Percentiles rank a stretch among this genome's conserved stretches.
Evolutionary conservation across 1,140 invertebrate genomes (phyloP).

Genomic region (Physella acuta): DNA sequence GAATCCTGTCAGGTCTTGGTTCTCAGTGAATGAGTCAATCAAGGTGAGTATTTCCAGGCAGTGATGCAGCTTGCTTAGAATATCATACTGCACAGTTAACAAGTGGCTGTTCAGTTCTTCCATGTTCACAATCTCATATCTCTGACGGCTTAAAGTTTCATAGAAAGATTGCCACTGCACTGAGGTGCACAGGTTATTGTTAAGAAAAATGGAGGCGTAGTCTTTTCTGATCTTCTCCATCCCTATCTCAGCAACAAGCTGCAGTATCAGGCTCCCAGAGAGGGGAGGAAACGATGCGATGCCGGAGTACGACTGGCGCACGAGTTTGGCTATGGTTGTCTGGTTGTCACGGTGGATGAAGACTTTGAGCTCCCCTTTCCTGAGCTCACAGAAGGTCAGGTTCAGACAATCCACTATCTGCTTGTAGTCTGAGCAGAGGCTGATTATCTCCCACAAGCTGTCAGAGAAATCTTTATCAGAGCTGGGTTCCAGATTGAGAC

Average conservation of each 20-base stretch:
- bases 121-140: constrained; percentile 3
- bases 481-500: background rate
- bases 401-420: constrained; percentile 4
- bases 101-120: background rate
- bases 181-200: constrained; percentile 11
- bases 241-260: constrained; percentile 8
- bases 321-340: constrained; percentile 16
- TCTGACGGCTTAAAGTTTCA: background rate
- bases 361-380: constrained; percentile 2
- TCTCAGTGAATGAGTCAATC: constrained; percentile 17
- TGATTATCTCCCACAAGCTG: constrained; percentile 5
- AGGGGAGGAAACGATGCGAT: constrained; percentile 14
- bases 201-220: constrained; percentile 2
- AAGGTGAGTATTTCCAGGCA: constrained; percentile 13
- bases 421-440: background rate
- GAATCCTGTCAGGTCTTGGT: background rate
- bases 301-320: constrained; percentile 12
- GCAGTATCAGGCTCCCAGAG: background rate
- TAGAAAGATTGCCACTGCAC: constrained; percentile 11
- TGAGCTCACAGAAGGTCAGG: constrained; percentile 7
- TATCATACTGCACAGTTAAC: background rate
- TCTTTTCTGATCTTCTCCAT: constrained; percentile 12
- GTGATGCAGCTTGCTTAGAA: constrained; percentile 12
- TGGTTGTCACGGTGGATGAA: constrained; percentile 15
- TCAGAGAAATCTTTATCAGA: constrained; percentile 7